phyloP scores from a whole-genome alignment of 2,888 invertebrate species.

The Rhopalosiphum nymphaeae region DNA sequence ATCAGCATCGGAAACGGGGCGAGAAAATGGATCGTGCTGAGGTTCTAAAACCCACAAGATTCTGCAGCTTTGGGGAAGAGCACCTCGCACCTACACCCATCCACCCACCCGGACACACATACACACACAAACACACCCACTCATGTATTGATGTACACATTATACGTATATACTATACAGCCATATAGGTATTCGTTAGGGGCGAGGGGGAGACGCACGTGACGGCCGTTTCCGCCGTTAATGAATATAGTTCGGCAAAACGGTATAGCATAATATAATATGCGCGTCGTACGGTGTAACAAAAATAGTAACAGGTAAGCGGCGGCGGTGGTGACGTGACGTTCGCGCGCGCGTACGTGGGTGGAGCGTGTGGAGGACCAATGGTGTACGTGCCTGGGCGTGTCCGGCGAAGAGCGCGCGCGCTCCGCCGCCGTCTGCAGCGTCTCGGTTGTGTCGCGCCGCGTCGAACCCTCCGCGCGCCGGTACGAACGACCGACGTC shows the following conservation, averaged over 20 bases:
- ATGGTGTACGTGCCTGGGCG: slow-evolving; percentile 62
- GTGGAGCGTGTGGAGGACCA: slow-evolving; percentile 56
- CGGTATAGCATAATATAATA: slow-evolving; percentile 20
- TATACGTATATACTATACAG: background rate
- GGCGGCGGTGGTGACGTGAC: slow-evolving; percentile 2
- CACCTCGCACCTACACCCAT: background rate
- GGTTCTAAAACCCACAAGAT: slow-evolving; percentile 22
- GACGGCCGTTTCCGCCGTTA: slow-evolving; percentile 54
- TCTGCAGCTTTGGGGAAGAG: background rate
- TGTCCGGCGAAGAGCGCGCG: slow-evolving; percentile 50
- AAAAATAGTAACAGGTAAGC: slow-evolving; percentile 59
- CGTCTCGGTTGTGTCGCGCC: slow-evolving; percentile 11
- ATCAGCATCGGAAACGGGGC: slow-evolving; percentile 24
- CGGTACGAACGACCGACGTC: slow-evolving; percentile 21
- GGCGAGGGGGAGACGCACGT: background rate
- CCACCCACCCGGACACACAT: background rate
- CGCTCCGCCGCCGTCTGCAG: background rate
- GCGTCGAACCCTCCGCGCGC: slow-evolving; percentile 36
- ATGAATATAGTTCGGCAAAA: slow-evolving; percentile 58
- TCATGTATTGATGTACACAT: background rate
- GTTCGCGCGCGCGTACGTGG: slow-evolving; percentile 39
- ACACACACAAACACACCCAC: background rate
- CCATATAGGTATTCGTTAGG: background rate
- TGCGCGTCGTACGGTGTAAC: slow-evolving; percentile 34
- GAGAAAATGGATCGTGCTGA: slow-evolving; percentile 26